Percentiles rank a stretch among this genome's conserved stretches.
These are phyloP conservation scores for Odontothrips loti DNA, from an alignment of 2,888 invertebrate species.

Conservation along the genomic window DNA sequence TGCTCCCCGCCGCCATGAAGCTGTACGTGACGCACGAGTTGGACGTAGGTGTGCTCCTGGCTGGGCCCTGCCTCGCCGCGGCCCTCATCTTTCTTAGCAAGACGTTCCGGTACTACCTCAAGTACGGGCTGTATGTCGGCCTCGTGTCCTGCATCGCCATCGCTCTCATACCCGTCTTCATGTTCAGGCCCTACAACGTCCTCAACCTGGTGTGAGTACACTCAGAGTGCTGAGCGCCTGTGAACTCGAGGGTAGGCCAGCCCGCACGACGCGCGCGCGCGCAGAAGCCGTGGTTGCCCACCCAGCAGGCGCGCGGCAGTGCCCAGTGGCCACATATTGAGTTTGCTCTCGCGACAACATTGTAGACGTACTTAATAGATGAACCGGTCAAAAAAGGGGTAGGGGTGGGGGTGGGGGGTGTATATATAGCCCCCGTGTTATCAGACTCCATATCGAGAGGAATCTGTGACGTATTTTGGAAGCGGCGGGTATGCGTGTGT, in stretches of 20 bases:
- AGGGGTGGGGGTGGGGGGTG: too few relatives aligned
- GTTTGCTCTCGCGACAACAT: too few relatives aligned
- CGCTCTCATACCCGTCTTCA: background rate
- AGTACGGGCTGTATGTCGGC: background rate
- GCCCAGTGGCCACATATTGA: background rate
- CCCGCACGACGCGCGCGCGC: too few relatives aligned
- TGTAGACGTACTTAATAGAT: too few relatives aligned
- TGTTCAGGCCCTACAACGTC: background rate
- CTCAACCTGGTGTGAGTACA: constrained; percentile 11
- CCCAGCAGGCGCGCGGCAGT: background rate
- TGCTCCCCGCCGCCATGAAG: background rate
- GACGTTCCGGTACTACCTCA: constrained; percentile 7
- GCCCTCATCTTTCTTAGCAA: background rate
- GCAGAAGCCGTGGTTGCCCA: too few relatives aligned
- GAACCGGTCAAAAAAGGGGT: too few relatives aligned
- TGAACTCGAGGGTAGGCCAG: too few relatives aligned
- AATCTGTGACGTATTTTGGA: too few relatives aligned
- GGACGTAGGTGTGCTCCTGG: background rate
- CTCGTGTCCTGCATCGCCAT: background rate
- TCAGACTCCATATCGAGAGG: too few relatives aligned
- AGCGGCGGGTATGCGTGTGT: too few relatives aligned
- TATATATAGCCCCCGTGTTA: too few relatives aligned
- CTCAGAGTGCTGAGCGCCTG: too few relatives aligned
- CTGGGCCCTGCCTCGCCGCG: background rate
- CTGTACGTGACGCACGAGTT: background rate